phyloP scores from a whole-genome alignment of 1,140 invertebrate genomes.

The Eupristina koningsbergeri region DNA sequence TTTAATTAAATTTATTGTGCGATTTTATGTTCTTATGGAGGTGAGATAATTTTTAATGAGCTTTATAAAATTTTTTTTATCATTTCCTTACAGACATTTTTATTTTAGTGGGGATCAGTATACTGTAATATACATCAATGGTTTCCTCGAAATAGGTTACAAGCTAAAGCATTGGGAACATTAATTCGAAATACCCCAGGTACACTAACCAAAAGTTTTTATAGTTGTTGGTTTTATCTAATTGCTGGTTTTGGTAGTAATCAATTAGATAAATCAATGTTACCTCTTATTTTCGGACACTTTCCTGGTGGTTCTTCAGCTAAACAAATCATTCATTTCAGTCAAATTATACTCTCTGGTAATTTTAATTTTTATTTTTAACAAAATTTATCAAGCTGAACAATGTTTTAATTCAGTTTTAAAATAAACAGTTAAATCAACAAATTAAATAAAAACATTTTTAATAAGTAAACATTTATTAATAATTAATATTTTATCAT shows the following conservation, averaged over 20 bases:
- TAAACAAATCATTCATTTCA: conserved; percentile 78
- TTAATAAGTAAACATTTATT: no score
- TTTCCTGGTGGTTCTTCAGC: conserved; percentile 83
- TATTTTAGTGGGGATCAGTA: conserved; percentile 67
- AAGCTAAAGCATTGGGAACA: conserved; percentile 63
- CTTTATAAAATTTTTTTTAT: not conserved
- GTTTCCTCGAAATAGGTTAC: conserved; percentile 67
- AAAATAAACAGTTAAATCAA: no score
- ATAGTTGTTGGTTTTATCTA: conserved; percentile 66
- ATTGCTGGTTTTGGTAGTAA: conserved; percentile 70
- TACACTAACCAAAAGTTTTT: conserved; percentile 64
- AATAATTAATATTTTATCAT: no score
- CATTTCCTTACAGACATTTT: conserved; percentile 38
- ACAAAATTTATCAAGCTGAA: no score
- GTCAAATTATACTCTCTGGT: conserved; percentile 73
- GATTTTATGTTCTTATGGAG: conserved; percentile 65
- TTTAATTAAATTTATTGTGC: conserved; percentile 63
- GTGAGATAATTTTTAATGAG: conserved; percentile 57
- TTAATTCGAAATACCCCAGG: conserved; percentile 66
- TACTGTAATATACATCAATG: conserved; percentile 70
- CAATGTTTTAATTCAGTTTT: no score
- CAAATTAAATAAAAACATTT: no score
- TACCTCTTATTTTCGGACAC: conserved; percentile 78
- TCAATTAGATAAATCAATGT: conserved; percentile 70
- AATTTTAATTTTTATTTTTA: conserved; percentile 41